Evolutionary conservation across 2,797 vertebrate genomes (phyloP), one percentile per base, ranked within the genome.

Genomic region (Microcaecilia unicolor): DNA sequence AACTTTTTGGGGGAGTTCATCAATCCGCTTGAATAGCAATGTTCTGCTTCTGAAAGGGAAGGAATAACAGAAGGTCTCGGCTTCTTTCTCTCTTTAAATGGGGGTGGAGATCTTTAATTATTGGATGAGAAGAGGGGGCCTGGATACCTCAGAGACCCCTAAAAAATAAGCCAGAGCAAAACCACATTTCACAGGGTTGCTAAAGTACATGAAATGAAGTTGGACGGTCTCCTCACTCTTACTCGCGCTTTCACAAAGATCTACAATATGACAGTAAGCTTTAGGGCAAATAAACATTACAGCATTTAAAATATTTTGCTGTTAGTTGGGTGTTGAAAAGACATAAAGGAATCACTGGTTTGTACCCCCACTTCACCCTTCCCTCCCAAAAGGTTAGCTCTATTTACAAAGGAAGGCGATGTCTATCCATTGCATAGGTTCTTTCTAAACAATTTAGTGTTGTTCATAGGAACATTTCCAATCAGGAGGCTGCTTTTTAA

Each of bases 1-100:
- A 92, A 95, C 91, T 90, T 97, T 98, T 92, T 87, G 82, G 88
- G 88, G 81, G 89, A 97, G 92, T 95, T 93, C 86, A 97, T 95
- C 89, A 93, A 88, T 82, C 88, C 71, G 64, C 75, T 83, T 89
- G 81, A 91, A 85, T 86, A 72, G 85, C 70, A 84, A 87, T 67
- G 76, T 74, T 84, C 86, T 83, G 79, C 89, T 92, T 91, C 89
- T 89, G 79, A 85, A 75, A 70, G 75, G 62, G 55, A 58, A 67
- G 60, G n/a, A 83, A 79, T 84, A 91, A 90, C 89, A 93, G 89
- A 94, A 83, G 83, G 84, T 64, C 70, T 39, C 65, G 78, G 74
- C 79, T 78, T 67, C 48, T 49, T 47, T 50, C 48, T 53, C 73
- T 74, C 79, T 76, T 81, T 69, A 59, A 57, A 71, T 66, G 50